Conservation (phyloP, 2,113 vertebrate genomes). For the Sterrhoptilus dennistouni region DNA sequence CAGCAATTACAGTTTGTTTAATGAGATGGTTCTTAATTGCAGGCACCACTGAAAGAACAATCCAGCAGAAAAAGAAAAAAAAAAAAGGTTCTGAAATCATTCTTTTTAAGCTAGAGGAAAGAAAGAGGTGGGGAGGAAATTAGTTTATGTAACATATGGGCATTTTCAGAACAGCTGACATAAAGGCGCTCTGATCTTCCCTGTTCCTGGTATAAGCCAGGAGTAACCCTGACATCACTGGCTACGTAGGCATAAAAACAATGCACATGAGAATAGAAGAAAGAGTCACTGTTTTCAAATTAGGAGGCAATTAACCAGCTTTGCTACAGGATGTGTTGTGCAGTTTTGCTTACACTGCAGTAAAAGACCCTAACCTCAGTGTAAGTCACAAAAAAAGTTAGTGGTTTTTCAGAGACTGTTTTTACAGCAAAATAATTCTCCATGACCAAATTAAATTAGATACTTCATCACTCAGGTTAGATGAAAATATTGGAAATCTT, state of each 20-base stretch:
- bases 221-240: neutral
- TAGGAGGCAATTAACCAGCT: neutral
- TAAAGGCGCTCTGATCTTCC: neutral
- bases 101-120: constrained; percentile 20
- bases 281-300: neutral
- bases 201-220: neutral
- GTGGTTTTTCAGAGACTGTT: neutral
- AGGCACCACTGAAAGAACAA: constrained; percentile 75
- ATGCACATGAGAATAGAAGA: neutral
- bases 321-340: neutral
- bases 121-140: constrained; percentile 19
- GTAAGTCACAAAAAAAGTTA: neutral
- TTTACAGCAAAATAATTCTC: neutral
- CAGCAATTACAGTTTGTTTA: constrained; percentile 78
- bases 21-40: constrained; percentile 75
- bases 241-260: neutral
- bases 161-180: constrained; percentile 32
- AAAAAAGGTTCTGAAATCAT: constrained; percentile 15
- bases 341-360: neutral
- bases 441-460: accelerated
- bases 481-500: neutral
- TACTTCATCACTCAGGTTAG: neutral
- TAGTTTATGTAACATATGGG: constrained; percentile 1
- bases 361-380: neutral
- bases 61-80: constrained; percentile 31